Evolutionary conservation across 1,140 invertebrate genomes (phyloP), one percentile per base, ranked within the genome.

Genomic region (Fopius arisanus): DNA sequence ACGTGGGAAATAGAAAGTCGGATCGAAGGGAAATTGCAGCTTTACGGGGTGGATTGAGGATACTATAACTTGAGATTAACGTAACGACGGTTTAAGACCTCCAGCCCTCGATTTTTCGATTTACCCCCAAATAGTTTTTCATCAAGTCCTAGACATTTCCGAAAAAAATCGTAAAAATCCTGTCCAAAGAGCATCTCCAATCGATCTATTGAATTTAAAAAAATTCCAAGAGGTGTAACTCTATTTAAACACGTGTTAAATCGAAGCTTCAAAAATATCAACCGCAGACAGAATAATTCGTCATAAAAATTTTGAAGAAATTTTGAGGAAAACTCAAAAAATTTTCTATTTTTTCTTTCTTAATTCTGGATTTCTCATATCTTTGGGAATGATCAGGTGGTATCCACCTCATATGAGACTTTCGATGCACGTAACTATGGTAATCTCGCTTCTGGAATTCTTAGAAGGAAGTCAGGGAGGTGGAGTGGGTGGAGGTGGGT

Each of bases 11-110:
- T 74, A 78, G 76, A 68, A 37, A 14, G 43, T 59, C 7, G 43
- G 63, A 33, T 5, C n/a, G 40, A 26, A 28, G 33, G 23, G 21
- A 19, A 1, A 37, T 62, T 54, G n/a, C 41, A 16, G 26, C 37
- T 51, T 40, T 41, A 23, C 16, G 3, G 48, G 29, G n/a, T 62
- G 33, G 77, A 74, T 69, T 63, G 54, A 75, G 75, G 77, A 79
- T 81, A 85, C 66, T 70, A 84, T 86, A 87, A 86, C 79, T 86
- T 82, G 84, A 84, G 80, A 82, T 87, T 86, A 87, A 79, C 77
- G 78, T 84, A 86, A 87, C 80, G 77, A 78, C 82, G 75, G 77
- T 86, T 87, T 86, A 87, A 65, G 28, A 16, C 29, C 33, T 7
- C 7, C 33, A 21, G 54, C 54, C 23, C 54, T 59, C 21, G 19